Percentiles rank a stretch among this genome's conserved stretches.
Evolutionary conservation across 1,140 invertebrate species (phyloP).

Genomic region (Cotesia chilonis): DNA sequence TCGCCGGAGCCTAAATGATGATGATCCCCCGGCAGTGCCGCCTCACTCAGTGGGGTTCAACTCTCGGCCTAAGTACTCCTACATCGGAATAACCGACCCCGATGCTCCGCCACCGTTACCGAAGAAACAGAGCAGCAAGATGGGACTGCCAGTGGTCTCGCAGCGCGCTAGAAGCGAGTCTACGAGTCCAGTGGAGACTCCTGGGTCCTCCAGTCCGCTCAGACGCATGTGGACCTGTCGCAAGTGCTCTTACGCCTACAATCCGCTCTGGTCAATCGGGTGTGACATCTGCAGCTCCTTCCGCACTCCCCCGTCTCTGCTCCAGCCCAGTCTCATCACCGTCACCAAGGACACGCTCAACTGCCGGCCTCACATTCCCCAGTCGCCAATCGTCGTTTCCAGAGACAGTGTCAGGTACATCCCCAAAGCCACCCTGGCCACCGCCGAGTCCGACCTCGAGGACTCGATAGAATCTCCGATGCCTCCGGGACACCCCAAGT

Average conservation of each 20-base stretch:
- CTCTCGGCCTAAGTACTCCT: conserved; percentile 67
- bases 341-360: conserved; percentile 69
- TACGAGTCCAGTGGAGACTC: conserved; percentile 55
- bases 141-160: conserved; percentile 44
- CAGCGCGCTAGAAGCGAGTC: conserved; percentile 60
- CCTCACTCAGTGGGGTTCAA: conserved; percentile 62
- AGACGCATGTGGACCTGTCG: conserved; percentile 86
- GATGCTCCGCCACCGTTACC: conserved; percentile 62
- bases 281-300: conserved; percentile 83
- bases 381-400: conserved; percentile 59
- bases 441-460: conserved; percentile 57
- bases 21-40: conserved; percentile 66
- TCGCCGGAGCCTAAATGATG: conserved; percentile 70
- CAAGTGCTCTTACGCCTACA: conserved; percentile 88
- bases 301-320: conserved; percentile 71
- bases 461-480: conserved; percentile 50
- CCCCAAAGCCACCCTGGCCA: conserved; percentile 65
- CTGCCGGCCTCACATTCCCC: conserved; percentile 48
- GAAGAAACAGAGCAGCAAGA: conserved; percentile 60
- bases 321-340: conserved; percentile 74
- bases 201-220: conserved; percentile 55
- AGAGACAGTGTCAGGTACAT: conserved; percentile 65
- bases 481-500: conserved; percentile 67
- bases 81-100: conserved; percentile 70
- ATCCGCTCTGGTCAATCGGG: conserved; percentile 77